phyloP scores from a whole-genome alignment of 2,888 invertebrate genomes.

The Adela reaumurella region DNA sequence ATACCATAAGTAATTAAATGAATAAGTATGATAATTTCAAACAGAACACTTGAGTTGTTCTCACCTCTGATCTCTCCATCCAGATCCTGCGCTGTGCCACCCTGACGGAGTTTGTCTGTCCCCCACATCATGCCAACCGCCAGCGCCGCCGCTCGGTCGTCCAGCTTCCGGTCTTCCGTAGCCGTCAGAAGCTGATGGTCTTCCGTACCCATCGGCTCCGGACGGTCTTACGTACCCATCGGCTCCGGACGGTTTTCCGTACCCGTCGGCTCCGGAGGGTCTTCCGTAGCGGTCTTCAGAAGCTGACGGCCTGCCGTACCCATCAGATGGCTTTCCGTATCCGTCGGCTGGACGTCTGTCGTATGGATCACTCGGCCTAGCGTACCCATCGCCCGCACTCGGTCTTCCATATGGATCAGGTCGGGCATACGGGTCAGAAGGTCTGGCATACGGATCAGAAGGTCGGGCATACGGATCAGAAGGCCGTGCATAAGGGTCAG shows the following conservation, averaged over 20 bases:
- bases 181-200: constrained; percentile 30
- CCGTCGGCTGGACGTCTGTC: background rate
- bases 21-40: too few species aligned
- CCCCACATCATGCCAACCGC: constrained; percentile 41
- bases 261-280: background rate
- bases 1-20: too few species aligned
- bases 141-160: constrained; percentile 8
- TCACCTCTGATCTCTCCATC: constrained; percentile 34
- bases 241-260: too few species aligned
- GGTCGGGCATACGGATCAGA: too few species aligned
- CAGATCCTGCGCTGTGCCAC: constrained; percentile 2
- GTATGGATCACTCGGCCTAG: background rate
- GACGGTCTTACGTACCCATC: too few species aligned
- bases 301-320: background rate
- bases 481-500: too few species aligned
- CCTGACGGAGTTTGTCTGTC: constrained; percentile 21
- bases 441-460: too few species aligned
- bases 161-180: constrained; percentile 16
- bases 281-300: constrained; percentile 2
- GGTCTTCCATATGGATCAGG: too few species aligned
- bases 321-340: background rate
- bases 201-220: constrained; percentile 12
- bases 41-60: background rate
- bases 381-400: background rate
- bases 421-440: too few species aligned